Conservation (phyloP, 1,140 invertebrate genomes). For the Camponotus vicinus region DNA sequence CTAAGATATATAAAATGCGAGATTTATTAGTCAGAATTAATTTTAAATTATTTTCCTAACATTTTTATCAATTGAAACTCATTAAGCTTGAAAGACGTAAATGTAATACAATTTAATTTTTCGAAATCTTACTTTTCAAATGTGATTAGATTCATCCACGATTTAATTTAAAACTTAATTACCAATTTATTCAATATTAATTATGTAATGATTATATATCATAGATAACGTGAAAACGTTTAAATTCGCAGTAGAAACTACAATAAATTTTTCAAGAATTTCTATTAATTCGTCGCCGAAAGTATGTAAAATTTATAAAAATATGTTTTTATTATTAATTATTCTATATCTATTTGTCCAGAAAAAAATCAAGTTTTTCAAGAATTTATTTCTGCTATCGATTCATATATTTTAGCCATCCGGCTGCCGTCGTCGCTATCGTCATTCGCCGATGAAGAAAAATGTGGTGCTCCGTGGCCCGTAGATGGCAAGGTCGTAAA, state of each 20-base stretch:
- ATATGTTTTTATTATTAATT: not conserved
- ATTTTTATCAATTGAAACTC: not conserved
- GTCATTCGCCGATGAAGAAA: slow-evolving; percentile 48
- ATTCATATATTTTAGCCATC: slow-evolving; percentile 3
- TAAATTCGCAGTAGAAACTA: not conserved
- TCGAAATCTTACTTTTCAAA: too few relatives aligned
- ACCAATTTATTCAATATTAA: not conserved
- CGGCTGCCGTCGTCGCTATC: slow-evolving; percentile 6
- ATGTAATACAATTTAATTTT: too few relatives aligned
- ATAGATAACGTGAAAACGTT: not conserved
- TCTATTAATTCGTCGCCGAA: not conserved
- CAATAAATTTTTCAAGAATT: not conserved
- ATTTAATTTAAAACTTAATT: not conserved
- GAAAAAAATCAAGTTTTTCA: not conserved
- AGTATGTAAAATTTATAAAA: not conserved
- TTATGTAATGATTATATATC: not conserved
- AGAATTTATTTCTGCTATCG: not conserved
- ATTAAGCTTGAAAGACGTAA: too few relatives aligned
- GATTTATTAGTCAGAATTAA: not conserved
- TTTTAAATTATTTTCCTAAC: not conserved
- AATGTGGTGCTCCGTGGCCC: slow-evolving; percentile 42
- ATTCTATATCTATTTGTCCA: not conserved
- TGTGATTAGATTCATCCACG: too few relatives aligned
- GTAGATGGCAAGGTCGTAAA: slow-evolving; percentile 73
- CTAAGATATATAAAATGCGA: not conserved